A percentile compares a stretch with the other conserved stretches of the same genome.
phyloP scores from a whole-genome alignment of 2,797 vertebrate genomes.

The Microctenopoma lineatum region DNA sequence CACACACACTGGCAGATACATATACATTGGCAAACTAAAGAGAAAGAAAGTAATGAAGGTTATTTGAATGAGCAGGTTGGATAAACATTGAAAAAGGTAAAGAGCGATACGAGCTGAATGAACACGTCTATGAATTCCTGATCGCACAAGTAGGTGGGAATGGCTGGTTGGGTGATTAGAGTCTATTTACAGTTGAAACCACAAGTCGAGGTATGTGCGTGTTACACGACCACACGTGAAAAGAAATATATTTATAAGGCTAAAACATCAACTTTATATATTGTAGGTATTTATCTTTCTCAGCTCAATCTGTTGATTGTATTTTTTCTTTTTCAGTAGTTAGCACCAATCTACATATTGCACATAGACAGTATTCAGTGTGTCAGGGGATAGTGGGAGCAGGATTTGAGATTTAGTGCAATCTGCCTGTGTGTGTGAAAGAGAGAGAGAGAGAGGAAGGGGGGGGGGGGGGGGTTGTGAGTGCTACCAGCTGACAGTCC shows the following conservation, averaged over 20 bases:
- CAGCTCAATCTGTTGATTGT: slow-evolving; percentile 23
- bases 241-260: slow-evolving; percentile 16
- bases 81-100: slow-evolving; percentile 69
- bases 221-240: slow-evolving; percentile 18
- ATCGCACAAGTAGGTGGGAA: slow-evolving; percentile 52
- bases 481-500: slow-evolving; percentile 77
- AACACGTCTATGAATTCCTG: slow-evolving; percentile 63
- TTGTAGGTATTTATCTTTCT: slow-evolving; percentile 10
- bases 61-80: slow-evolving; percentile 80
- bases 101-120: slow-evolving; percentile 53
- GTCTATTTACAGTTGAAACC: slow-evolving; percentile 52
- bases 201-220: slow-evolving; percentile 26
- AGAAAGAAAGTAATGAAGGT: slow-evolving; percentile 80
- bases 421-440: slow-evolving; percentile 33
- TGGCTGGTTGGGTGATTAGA: slow-evolving; percentile 52
- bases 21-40: slow-evolving; percentile 63
- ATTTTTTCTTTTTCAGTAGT: slow-evolving; percentile 11
- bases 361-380: slow-evolving; percentile 14
- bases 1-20: slow-evolving; percentile 18
- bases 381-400: slow-evolving; percentile 25
- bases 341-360: slow-evolving; percentile 24
- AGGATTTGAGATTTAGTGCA: slow-evolving; percentile 50
- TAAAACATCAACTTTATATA: slow-evolving; percentile 15
- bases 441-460: not conserved
- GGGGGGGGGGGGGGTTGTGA: slow-evolving; percentile 45